Evolutionary conservation across 1,140 invertebrate genomes (phyloP), one percentile per base, ranked within the genome.

Genomic region (Rhagoletis pomonella): DNA sequence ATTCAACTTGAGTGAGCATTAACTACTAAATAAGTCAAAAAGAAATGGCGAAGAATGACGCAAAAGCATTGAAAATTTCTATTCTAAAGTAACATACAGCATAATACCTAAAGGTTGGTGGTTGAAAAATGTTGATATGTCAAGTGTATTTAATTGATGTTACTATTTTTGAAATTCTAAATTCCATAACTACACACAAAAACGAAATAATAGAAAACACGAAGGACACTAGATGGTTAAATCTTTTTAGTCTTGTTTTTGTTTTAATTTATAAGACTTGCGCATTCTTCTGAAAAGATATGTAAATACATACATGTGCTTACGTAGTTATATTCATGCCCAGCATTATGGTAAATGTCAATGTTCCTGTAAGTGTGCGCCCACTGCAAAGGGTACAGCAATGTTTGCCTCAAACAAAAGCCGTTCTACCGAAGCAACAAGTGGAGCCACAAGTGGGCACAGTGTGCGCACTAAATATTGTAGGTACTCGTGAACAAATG

Each of bases 81-180:
- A 62, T 62, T 62, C 17, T 17, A 14, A 62, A 62, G 60, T 62
- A 4, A 10, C 10, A 7, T 3, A 7, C 17, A 4, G 50, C 10
- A 7, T 3, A 7, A 10, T 62, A 62, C 3, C 17, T 14, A 81
- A 81, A 50, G 42, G 73, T 7, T 55, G 42, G 47, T 19, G 19
- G 55, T 19, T 9, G 73, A 81, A 81, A 14, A 50, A 55, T 3
- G 47, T 29, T 9, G n/a, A 19, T 10, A 81, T 19, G 73, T 55
- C 47, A 81, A 81, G 47, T 50, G 47, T n/a, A 81, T 81, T 55
- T 81, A 81, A 58, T 81, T 81, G 50, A 81, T 58, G 50, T 29
- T 81, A 42, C 50, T 81, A 81, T 81, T 81, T 81, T 58, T 81
- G n/a, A 81, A 81, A 81, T 81, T 29, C 29, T 19, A 81, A 50